Evolutionary conservation across 2,113 vertebrate species (phyloP).

Genomic region (Halcyon malimbica): DNA sequence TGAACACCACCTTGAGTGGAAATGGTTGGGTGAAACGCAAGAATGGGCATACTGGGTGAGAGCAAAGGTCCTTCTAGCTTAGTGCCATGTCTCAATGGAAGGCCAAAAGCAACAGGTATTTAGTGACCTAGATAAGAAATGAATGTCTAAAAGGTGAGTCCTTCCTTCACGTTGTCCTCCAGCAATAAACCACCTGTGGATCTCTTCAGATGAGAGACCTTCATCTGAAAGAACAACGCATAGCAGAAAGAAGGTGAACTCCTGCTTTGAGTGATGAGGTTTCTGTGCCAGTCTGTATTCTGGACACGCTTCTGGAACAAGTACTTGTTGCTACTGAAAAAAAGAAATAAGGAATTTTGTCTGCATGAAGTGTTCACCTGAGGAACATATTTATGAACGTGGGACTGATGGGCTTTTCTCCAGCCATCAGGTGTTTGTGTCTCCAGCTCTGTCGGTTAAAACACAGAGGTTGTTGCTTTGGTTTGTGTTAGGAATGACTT

Average conservation of each 20-base stretch:
- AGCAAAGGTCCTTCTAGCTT: not conserved
- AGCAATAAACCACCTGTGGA: not conserved
- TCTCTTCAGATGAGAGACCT: not conserved
- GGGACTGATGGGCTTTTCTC: not conserved
- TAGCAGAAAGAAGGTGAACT: not conserved
- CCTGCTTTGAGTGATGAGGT: not conserved
- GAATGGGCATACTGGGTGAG: not conserved
- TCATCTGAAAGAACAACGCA: not conserved
- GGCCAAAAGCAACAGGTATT: not conserved
- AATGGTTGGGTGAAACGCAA: not conserved
- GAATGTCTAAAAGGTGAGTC: not conserved
- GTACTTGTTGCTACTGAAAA: not conserved
- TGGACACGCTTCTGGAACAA: not conserved
- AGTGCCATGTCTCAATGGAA: not conserved
- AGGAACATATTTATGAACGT: not conserved
- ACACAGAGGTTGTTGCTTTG: not conserved
- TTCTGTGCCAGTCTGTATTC: not conserved
- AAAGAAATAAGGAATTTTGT: not conserved
- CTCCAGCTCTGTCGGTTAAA: not conserved
- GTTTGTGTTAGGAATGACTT: not conserved
- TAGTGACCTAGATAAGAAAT: accelerated
- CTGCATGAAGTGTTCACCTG: not conserved
- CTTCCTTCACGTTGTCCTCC: not conserved
- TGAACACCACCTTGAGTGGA: not conserved
- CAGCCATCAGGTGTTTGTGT: not conserved